Evolutionary conservation across 2,113 vertebrate species (phyloP), one percentile per base, ranked within the genome.

Genomic region (Guaruba guarouba): DNA sequence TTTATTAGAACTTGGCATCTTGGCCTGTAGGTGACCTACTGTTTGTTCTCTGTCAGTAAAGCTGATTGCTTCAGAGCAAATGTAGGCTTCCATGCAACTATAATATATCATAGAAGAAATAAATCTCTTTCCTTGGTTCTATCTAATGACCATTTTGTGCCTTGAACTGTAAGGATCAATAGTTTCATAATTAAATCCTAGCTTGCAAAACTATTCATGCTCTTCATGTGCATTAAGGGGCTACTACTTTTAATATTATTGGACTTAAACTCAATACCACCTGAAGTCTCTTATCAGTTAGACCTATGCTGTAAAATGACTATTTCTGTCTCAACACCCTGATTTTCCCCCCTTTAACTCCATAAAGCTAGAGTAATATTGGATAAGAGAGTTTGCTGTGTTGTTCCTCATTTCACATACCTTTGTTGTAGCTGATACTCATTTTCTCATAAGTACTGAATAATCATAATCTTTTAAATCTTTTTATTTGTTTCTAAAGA

Each of bases 391-490:
- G 9, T 62, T 35, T 93, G 78, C 43, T 77, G 14, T 22, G 4
- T 75, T 75, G 5, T n/a, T 83, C 44, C 73, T 90, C 57, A 41
- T 92, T 97, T 96, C 92, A 16, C 83, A 35, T 95, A 96, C 95
- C 90, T 91, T 91, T 93, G 83, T 74, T 48, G 0, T 54, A 73
- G 91, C 64, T 43, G 17, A 55, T 86, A 41, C 85, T 96, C 39
- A 62, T 69, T 49, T 75, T 92, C 77, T 70, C 51, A 1, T 90
- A 83, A 57, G 48, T n/a, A 89, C 44, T 71, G 52, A 95, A 62
- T 82, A 95, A 95, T 97, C 75, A 88, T 83, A 90, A 89, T 95
- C 95, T 96, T 96, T 91, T 78, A 93, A 96, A 96, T 92, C 54
- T 91, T 74, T 75, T 92, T 96, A 78, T 96, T 97, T 39, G 82